Base-by-base conservation (phyloP, 1,140 invertebrate species). In the Maconellicoccus hirsutus region DNA sequence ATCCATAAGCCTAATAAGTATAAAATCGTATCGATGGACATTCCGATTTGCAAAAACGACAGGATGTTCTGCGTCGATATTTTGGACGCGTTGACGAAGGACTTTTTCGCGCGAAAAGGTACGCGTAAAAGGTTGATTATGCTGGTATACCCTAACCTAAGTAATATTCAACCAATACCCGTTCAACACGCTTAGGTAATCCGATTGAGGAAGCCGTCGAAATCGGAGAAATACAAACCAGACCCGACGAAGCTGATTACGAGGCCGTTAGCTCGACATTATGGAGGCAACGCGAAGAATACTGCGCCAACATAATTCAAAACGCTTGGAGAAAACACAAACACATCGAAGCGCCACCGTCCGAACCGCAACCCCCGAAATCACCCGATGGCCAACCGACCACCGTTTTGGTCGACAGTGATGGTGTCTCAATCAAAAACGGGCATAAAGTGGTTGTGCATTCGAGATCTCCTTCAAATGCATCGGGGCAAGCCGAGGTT, bases 1-100 rank as follows among this genome's bases (percentile, higher is more conserved):
- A 95, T 98, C 75, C 93, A 96, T 79, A 98, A 98, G 81, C 96
- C 96, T 66, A 98, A 98, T 80, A 96, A 98, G 83, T 98, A 96
- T 82, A 96, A 97, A 85, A 94, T 98, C 77, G 93, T 98, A 78
- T 94, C 92, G 75, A 94, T 98, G 91, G 94, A 98, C 81, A 98
- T 98, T 79, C 92, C 95, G 70, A 98, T 98, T 79, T 98, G 95
- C 84, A 93, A 95, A 81, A 92, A 90, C 59, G 95, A 98, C 82
- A 85, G 91, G 81, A 93, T 96, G 86, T 96, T 93, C 84, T 98
- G 96, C 82, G 92, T 96, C 75, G 96, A 98, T 83, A 97, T 98
- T 77, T 84, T 98, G 76, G 95, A 98, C 82, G 94, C 94, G 29
- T 85, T 98, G 71, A 93, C 91, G 23, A 92, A 92, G 78, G 94